Evolutionary conservation across 2,888 invertebrate genomes (phyloP), one percentile per base, ranked within the genome.

Genomic region (Xestia xanthographa): DNA sequence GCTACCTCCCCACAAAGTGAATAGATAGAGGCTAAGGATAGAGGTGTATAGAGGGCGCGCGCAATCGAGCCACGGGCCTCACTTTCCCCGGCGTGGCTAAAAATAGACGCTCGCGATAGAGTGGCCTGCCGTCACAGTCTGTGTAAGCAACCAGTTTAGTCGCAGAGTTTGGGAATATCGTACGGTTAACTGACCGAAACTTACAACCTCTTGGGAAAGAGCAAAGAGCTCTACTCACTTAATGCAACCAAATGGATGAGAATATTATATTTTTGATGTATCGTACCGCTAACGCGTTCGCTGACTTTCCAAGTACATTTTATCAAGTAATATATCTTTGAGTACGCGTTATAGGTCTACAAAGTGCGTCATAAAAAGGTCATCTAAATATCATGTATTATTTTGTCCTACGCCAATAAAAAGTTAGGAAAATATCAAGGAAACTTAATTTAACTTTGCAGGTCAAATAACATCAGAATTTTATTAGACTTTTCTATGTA

Each of bases 61-160:
- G 93, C 93, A 94, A 92, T 92, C 92, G 93, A 93, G 92, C 91
- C 87, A 86, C 91, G 90, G 89, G 90, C 92, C 93, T 92, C 92
- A 93, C 93, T 95, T 94, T 94, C 94, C 95, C 95, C 92, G 94
- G 94, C 92, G 87, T 87, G 84, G 91, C 96, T 96, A 96, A 95
- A 96, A 96, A 96, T 96, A 96, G 95, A 95, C 92, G 95, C 95
- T 95, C 93, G 90, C 91, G 88, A 91, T 91, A 90, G 90, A 93
- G 92, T 91, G 91, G 91, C 90, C 91, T 87, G 89, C 91, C 91
- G 86, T 89, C 90, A 90, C 91, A 87, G 72, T 75, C 86, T 90
- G 85, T 87, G 88, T 78, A 84, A 86, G 85, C 84, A 79, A 84
- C 73, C 82, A 80, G 71, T 81, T 79, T 79, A 85, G 67, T 79